Percentiles rank a stretch among this genome's conserved stretches.
Conservation (phyloP, 2,113 vertebrate genomes). For the Siniperca chuatsi region DNA sequence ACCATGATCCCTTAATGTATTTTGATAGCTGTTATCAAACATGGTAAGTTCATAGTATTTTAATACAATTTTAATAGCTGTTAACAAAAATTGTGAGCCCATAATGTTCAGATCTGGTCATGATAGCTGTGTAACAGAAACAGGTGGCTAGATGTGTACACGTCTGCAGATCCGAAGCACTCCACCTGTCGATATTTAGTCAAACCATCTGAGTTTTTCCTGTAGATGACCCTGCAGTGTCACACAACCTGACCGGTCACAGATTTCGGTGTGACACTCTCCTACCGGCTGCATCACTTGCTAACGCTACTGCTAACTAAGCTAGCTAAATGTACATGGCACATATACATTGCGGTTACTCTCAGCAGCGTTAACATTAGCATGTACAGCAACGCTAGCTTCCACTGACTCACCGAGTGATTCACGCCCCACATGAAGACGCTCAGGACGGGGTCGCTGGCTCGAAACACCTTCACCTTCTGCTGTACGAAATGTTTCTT, state of each 20-base stretch:
- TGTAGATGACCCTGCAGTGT: neutral
- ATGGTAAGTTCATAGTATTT: neutral
- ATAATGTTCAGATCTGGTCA: neutral
- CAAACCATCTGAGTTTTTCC: too few species aligned
- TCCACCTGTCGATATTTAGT: neutral
- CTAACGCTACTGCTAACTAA: slow-evolving; percentile 31
- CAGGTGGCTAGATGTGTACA: neutral
- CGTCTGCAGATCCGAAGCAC: neutral
- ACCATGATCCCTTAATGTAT: neutral
- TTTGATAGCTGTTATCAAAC: neutral
- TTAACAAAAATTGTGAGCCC: neutral
- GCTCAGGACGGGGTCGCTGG: slow-evolving; percentile 91
- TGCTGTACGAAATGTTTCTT: slow-evolving; percentile 97
- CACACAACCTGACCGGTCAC: neutral
- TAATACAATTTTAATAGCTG: neutral
- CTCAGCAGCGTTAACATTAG: too few species aligned
- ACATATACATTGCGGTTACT: neutral
- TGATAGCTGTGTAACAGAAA: neutral
- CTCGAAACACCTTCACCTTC: slow-evolving; percentile 94
- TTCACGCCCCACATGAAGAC: slow-evolving; percentile 96
- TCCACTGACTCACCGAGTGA: slow-evolving; percentile 89
- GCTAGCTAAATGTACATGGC: neutral
- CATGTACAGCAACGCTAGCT: slow-evolving; percentile 41
- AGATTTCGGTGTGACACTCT: neutral
- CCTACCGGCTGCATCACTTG: neutral